Base-by-base conservation (phyloP, 2,888 invertebrate species). In the Strigamia maritima region DNA sequence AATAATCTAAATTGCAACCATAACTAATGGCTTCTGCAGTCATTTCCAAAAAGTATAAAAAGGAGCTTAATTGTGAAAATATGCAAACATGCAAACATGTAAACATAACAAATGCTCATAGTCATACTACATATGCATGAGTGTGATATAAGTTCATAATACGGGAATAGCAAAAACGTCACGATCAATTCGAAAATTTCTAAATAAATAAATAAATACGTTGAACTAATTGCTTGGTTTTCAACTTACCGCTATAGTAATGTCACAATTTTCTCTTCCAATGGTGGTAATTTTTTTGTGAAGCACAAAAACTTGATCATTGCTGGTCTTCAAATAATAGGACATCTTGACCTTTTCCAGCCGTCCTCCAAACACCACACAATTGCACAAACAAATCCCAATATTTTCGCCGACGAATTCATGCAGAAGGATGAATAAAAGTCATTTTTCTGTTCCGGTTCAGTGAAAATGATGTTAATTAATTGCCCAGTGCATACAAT, bases 281-380 rank as follows among this genome's bases (percentile, higher is more conserved):
- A 74, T 74, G 16, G 74, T 74, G 74, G 35, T 35, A 35, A 26
- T 35, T 26, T 74, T 74, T 74, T 74, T 74, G 31, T 74, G 31
- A 16, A 74, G 74, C 74, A 74, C 74, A 35, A 74, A 74, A 35
- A 74, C 74, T 31, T 74, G 31, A 35, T 74, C 74, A 35, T 74
- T n/a, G 31, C 4, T 16, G 12, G n/a, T 74, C 74, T 74, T 74
- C 31, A 74, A 74, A 19, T 74, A 74, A 35, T n/a, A 28, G 28
- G 28, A 28, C 74, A 74, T 74, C 31, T 35, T 35, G 74, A 35
- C 31, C 74, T 74, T 74, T 54, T 19, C 35, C 35, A 35, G n/a
- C 22, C 22, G 54, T 54, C 22, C 3, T 16, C 54, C 54, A 8
- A 22, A 54, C 54, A 54, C 54, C 54, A n/a, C 54, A 54, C 54